phyloP scores from a whole-genome alignment of 1,140 invertebrate genomes.

The Dinoponera quadriceps region DNA sequence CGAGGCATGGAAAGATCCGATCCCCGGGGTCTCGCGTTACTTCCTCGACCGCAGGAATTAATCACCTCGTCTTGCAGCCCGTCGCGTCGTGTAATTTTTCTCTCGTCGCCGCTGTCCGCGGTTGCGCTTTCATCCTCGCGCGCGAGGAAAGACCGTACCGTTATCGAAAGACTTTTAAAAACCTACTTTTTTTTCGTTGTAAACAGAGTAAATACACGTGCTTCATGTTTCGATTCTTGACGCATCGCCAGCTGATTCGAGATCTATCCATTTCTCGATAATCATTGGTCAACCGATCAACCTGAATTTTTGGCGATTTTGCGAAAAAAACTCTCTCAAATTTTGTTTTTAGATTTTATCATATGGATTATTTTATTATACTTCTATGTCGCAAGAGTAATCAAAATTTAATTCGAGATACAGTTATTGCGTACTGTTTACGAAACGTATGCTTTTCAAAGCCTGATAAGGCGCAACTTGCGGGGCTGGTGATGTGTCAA shows the following conservation, averaged over 20 bases:
- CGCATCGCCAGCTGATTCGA: no score
- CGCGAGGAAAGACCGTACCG: slow-evolving; percentile 11
- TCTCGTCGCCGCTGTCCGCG: slow-evolving; percentile 31
- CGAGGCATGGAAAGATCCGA: slow-evolving; percentile 29
- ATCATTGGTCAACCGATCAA: no score
- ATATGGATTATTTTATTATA: no score
- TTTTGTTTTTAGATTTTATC: no score
- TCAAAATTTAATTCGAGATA: no score
- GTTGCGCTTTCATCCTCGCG: slow-evolving; percentile 17
- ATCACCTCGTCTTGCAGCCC: slow-evolving; percentile 40
- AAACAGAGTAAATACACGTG: background rate
- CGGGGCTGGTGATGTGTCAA: no score
- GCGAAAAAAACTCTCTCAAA: background rate
- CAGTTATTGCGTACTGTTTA: no score
- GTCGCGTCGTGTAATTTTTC: slow-evolving; percentile 44
- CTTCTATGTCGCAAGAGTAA: no score
- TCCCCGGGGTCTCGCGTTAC: slow-evolving; percentile 29
- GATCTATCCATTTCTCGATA: no score
- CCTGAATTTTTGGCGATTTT: no score
- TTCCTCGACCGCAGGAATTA: slow-evolving; percentile 53
- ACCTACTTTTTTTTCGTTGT: background rate
- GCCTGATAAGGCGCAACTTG: no score
- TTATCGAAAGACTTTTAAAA: slow-evolving; percentile 46
- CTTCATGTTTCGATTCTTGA: background rate
- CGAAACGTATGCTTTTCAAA: no score